phyloP scores from a whole-genome alignment of 92 coral and sea anemone species.

The Scolanthus callimorphus region DNA sequence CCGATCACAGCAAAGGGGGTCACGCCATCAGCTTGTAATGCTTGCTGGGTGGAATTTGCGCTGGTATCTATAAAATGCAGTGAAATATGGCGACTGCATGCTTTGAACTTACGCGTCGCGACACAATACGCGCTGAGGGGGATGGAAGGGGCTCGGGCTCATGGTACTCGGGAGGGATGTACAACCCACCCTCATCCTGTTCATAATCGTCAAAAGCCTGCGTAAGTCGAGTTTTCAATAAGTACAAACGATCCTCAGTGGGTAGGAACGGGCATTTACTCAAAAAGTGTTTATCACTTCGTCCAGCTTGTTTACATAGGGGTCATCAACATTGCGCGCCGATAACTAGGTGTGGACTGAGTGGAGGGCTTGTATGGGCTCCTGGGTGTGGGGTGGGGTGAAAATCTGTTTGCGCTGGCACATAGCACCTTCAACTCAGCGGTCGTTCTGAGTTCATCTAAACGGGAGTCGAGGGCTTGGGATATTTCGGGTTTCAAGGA shows the following conservation, averaged over 20 bases:
- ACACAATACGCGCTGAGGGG: constrained; percentile 14
- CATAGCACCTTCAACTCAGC: too few species aligned
- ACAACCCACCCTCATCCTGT: constrained; percentile 2
- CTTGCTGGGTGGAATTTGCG: too few species aligned
- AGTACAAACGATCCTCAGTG: constrained; percentile 26
- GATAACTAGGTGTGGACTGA: background rate
- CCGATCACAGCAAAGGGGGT: too few species aligned
- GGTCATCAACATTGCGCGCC: background rate
- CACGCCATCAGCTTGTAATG: too few species aligned
- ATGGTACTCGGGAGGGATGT: background rate
- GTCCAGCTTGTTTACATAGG: constrained; percentile 1
- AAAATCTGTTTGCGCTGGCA: too few species aligned
- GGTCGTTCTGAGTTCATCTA: constrained; percentile 30
- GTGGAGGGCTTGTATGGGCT: too few species aligned
- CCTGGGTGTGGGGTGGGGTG: too few species aligned
- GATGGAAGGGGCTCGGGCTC: constrained; percentile 4
- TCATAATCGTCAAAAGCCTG: constrained; percentile 23
- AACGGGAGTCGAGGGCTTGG: constrained; percentile 45
- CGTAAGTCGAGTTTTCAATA: constrained; percentile 26
- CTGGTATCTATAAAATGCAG: too few species aligned
- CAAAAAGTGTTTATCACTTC: constrained; percentile 28
- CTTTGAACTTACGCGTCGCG: constrained; percentile 8
- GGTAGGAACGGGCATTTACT: constrained; percentile 53
- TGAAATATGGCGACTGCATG: too few species aligned
- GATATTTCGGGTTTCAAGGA: too few species aligned